A percentile compares a stretch with the other conserved stretches of the same genome.
Evolutionary conservation across 2,113 vertebrate genomes (phyloP).

Genomic region (Nesogale talazaci): DNA sequence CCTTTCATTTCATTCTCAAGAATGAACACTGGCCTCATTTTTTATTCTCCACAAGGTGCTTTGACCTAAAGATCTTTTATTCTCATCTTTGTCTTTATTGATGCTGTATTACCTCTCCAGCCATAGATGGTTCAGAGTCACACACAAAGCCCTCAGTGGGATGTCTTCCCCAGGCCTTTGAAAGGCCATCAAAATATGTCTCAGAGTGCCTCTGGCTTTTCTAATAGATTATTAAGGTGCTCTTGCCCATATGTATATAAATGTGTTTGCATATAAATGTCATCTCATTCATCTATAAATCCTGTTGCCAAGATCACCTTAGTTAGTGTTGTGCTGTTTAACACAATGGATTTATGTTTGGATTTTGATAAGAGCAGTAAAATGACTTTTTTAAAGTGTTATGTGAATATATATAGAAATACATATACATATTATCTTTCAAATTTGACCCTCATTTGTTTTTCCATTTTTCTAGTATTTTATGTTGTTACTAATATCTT

Average conservation of each 20-base stretch:
- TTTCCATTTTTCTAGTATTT: slow-evolving; percentile 38
- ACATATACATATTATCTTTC: neutral
- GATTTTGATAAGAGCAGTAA: too few species aligned
- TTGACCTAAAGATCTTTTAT: slow-evolving; percentile 44
- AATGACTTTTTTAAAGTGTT: too few species aligned
- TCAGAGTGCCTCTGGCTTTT: neutral
- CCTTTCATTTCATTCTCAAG: slow-evolving; percentile 55
- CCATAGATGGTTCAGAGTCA: neutral
- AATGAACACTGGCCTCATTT: slow-evolving; percentile 52
- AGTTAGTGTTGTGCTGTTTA: neutral
- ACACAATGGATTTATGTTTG: neutral
- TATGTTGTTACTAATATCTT: neutral
- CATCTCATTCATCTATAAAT: neutral
- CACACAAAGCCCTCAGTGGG: neutral
- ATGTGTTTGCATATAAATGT: neutral
- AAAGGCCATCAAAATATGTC: neutral
- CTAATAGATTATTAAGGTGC: neutral
- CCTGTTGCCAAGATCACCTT: neutral
- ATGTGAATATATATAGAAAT: too few species aligned
- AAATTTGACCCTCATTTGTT: slow-evolving; percentile 24
- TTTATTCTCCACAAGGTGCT: slow-evolving; percentile 15
- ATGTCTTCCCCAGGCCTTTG: neutral
- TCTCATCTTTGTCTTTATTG: neutral
- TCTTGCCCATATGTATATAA: neutral
- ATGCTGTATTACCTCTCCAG: neutral